Base-by-base conservation (phyloP, 1,140 invertebrate genomes). In the Drosophila elegans region DNA sequence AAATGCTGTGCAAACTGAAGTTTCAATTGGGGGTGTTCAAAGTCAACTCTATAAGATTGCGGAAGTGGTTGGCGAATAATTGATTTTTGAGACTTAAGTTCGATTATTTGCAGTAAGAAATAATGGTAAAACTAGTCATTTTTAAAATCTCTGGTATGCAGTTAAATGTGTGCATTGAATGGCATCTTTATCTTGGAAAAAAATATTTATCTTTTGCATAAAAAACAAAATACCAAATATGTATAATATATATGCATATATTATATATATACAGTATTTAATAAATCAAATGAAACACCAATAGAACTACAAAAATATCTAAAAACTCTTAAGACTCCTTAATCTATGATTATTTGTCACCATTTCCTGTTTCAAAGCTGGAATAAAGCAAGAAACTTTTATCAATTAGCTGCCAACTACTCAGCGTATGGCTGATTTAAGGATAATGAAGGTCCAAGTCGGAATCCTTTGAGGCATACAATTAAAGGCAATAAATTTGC, bases 401-500 rank as follows among this genome's bases (percentile, higher is more conserved):
- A 57, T 71, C 68, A 71, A 71, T 71, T 71, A 71, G 68, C 66
- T 48, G 36, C 39, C 64, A 67, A 67, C 48, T 69, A 67, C 66
- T 54, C 59, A 51, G 45, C 59, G 45, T n/a, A 29, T 27, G 45
- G 55, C 29, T 46, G 27, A 45, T 57, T 27, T 21, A 29, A 34
- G 27, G 45, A 7, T 27, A 13, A 29, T 16, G 4, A 42, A 5
- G n/a, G 9, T 56, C 36, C 11, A 21, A 53, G 45, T 66, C 16
- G 9, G 38, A 36, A 11, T 48, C 63, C 45, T 48, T n/a, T 34
- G 49, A 41, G 39, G 29, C 53, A 67, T 32, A 72, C 83, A 83
- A 88, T 86, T 88, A 83, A 86, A 77, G 61, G 83, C 83, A 86
- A 86, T 86, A 86, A 86, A 86, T 88, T 86, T 82, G 46, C 66